phyloP scores from a whole-genome alignment of 1,140 invertebrate species.

The Ceratina calcarata region DNA sequence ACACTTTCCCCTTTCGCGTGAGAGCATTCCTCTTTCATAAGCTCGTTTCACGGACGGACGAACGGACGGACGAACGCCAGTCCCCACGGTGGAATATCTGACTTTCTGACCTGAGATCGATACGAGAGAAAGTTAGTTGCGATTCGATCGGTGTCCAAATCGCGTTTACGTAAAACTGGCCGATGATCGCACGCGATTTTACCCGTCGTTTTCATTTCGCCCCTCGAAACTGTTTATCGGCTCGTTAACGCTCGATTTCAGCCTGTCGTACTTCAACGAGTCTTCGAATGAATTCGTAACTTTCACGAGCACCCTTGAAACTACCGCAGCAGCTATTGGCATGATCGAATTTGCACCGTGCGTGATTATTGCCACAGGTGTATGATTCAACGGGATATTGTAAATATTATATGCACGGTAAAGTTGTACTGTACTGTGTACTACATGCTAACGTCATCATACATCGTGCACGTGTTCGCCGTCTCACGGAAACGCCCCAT shows the following conservation, averaged over 20 bases:
- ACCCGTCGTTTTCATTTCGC: not conserved
- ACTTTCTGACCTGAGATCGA: slow-evolving; percentile 57
- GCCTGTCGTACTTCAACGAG: too few relatives aligned
- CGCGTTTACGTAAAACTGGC: slow-evolving; percentile 52
- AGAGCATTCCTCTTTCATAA: slow-evolving; percentile 32
- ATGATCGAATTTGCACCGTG: not conserved
- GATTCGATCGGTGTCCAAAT: slow-evolving; percentile 52
- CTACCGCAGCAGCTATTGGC: not conserved
- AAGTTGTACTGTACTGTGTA: too few relatives aligned
- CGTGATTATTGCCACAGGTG: not conserved
- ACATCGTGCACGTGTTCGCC: not conserved
- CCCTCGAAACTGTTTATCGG: not conserved
- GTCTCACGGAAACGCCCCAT: not conserved
- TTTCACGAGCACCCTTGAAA: not conserved
- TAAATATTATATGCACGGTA: not conserved
- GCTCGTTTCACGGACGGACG: slow-evolving; percentile 48
- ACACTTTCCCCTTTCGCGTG: slow-evolving; percentile 42
- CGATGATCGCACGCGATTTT: slow-evolving; percentile 12
- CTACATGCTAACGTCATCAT: not conserved
- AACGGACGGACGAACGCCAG: slow-evolving; percentile 9
- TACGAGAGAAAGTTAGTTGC: slow-evolving; percentile 58
- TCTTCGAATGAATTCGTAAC: too few relatives aligned
- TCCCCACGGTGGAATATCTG: slow-evolving; percentile 40
- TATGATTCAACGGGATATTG: not conserved
- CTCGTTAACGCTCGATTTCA: too few relatives aligned